Base-by-base conservation (phyloP, 2,113 vertebrate species). In the Argyrosomus japonicus region DNA sequence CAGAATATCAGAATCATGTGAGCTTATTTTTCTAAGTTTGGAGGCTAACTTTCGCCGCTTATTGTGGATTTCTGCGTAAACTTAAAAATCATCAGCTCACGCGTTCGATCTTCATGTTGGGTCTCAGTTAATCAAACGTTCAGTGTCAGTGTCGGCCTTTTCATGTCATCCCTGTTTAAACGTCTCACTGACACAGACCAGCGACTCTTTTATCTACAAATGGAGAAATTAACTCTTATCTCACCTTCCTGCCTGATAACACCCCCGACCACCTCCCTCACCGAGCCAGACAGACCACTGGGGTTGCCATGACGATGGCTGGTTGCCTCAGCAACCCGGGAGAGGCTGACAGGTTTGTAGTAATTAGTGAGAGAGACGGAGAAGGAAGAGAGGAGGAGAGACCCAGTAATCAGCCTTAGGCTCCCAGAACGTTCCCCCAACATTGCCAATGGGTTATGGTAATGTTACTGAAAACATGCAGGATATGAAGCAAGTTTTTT, bases 301-400 rank as follows among this genome's bases (percentile, higher is more conserved):
- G 71, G 86, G 94, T 95, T 94, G 87, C 93, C 89, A 90, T 94
- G 94, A 85, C 87, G 79, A 95, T 90, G 32, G 81, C 86, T 47
- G 75, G 85, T 87, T 63, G 12, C 87, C 90, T 89, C 75, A 80
- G 93, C 89, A 93, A 94, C 91, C 36, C 50, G 67, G 17, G 32
- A 72, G 84, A 89, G 92, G 92, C 90, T 92, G 93, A 91, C 86
- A 83, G 81, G 91, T 92, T 40, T 92, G 91, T 91, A 80, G 88
- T 90, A 70, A 88, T 83, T 85, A 83, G 82, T 62, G 70, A 54
- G 74, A 60, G 62, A 14, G 3, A 57, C 6, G 0, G 72, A 64
- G 81, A 79, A 80, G 61, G 61, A 6, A 47, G 19, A 62, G 54
- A n/a, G 74, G 43, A 4, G 56, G 27, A 6, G 6, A 47, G 29